A percentile compares a stretch with the other conserved stretches of the same genome.
These are phyloP conservation scores for Amblyornis subalaris DNA, from an alignment of 2,113 vertebrate species.

Conservation along the genomic window DNA sequence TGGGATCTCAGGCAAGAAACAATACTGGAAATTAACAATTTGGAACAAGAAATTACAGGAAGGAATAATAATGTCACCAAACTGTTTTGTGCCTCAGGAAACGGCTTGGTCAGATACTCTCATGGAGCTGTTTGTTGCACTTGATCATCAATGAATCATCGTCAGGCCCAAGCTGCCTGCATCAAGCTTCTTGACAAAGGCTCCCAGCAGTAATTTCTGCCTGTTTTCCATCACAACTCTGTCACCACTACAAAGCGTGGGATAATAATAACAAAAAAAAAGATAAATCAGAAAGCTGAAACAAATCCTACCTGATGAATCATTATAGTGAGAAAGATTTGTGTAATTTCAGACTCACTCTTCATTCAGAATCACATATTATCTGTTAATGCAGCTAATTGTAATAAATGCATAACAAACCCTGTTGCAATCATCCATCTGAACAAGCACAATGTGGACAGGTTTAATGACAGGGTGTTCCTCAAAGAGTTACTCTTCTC, in stretches of 20 bases:
- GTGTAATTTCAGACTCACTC: not conserved
- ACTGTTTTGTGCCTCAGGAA: not conserved
- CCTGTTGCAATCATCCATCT: not conserved
- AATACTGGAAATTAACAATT: not conserved
- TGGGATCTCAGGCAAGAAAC: not conserved
- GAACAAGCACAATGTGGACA: not conserved
- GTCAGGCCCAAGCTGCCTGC: not conserved
- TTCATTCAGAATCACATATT: constrained; percentile 6
- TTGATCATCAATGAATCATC: constrained; percentile 21
- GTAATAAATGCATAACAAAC: not conserved
- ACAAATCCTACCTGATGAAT: constrained; percentile 39
- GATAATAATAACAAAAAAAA: not conserved
- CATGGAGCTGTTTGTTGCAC: not conserved
- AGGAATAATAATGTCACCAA: not conserved
- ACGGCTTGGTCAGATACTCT: not conserved
- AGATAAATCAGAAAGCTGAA: not conserved
- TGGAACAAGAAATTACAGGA: not conserved
- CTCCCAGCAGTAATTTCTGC: not conserved
- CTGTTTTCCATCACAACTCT: not conserved
- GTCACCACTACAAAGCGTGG: constrained; percentile 5
- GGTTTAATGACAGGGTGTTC: not conserved
- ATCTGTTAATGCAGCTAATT: not conserved
- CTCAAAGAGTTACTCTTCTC: not conserved
- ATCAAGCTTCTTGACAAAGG: not conserved
- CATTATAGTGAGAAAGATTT: not conserved